Percentiles rank a stretch among this genome's conserved stretches.
phyloP scores from a whole-genome alignment of 2,888 invertebrate genomes.

The Metacarcinus magister region DNA sequence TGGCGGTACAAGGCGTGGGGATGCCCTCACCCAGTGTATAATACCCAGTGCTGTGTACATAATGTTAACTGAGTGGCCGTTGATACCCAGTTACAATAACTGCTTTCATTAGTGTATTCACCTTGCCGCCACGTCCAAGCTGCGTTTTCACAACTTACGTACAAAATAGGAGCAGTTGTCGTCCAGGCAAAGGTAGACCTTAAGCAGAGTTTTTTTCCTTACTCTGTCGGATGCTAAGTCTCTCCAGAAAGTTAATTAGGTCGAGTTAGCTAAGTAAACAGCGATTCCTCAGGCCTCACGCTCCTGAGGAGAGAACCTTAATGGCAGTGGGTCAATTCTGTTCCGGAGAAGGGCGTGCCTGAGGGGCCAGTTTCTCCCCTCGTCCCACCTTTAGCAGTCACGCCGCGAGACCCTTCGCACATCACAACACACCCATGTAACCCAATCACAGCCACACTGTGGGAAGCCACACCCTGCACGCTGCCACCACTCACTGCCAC shows the following conservation, averaged over 20 bases:
- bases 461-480: neutral
- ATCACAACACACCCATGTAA: conserved; percentile 33
- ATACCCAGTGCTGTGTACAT: neutral
- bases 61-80: neutral
- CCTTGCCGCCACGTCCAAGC: neutral
- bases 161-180: neutral
- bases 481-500: neutral
- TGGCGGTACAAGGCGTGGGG: neutral
- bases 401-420: conserved; percentile 38
- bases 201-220: neutral
- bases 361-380: conserved; percentile 29
- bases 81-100: neutral
- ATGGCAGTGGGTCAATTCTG: conserved; percentile 16
- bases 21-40: neutral
- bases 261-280: neutral
- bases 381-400: neutral
- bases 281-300: neutral
- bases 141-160: neutral
- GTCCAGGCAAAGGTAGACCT: neutral
- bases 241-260: neutral
- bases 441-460: neutral
- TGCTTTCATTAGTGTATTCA: neutral
- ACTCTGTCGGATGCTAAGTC: neutral
- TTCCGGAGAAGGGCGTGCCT: conserved; percentile 32
- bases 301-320: neutral